These are phyloP conservation scores for Lethenteron reissneri DNA, from an alignment of 2,113 vertebrate genomes.

Conservation along the genomic window DNA sequence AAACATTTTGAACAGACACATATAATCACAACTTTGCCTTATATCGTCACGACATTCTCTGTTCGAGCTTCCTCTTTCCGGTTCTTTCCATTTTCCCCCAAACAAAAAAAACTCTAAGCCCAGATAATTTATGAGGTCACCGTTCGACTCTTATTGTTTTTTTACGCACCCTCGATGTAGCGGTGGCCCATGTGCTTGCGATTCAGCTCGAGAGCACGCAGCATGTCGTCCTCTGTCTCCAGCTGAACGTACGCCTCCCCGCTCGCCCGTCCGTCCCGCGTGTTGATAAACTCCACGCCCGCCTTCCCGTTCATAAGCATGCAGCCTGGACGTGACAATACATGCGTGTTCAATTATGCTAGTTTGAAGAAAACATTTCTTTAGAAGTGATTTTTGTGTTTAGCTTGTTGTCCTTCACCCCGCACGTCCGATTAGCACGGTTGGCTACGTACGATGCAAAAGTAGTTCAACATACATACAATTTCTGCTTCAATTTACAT, in stretches of 20 bases:
- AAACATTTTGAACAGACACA: no score
- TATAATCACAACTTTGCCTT: no score
- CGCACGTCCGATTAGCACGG: not conserved
- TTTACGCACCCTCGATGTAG: constrained; percentile 36
- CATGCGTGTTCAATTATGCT: not conserved
- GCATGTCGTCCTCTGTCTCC: constrained; percentile 35
- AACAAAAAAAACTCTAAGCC: no score
- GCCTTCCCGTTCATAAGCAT: constrained; percentile 32
- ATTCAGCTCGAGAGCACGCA: constrained; percentile 37
- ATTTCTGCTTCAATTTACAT: not conserved
- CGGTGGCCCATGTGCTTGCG: constrained; percentile 52
- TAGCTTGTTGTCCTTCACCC: not conserved
- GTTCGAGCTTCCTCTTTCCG: no score
- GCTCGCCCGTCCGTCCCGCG: constrained; percentile 42
- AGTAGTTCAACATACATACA: not conserved
- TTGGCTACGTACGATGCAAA: not conserved
- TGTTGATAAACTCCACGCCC: constrained; percentile 43
- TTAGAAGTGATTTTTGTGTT: not conserved
- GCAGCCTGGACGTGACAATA: constrained; percentile 24
- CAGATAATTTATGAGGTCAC: no score
- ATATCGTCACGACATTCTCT: no score
- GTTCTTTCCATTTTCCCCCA: no score
- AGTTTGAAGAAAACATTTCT: not conserved
- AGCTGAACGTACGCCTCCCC: constrained; percentile 46
- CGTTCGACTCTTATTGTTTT: no score